Conservation (phyloP, 1,140 invertebrate species). For the Agrypnia vestita region DNA sequence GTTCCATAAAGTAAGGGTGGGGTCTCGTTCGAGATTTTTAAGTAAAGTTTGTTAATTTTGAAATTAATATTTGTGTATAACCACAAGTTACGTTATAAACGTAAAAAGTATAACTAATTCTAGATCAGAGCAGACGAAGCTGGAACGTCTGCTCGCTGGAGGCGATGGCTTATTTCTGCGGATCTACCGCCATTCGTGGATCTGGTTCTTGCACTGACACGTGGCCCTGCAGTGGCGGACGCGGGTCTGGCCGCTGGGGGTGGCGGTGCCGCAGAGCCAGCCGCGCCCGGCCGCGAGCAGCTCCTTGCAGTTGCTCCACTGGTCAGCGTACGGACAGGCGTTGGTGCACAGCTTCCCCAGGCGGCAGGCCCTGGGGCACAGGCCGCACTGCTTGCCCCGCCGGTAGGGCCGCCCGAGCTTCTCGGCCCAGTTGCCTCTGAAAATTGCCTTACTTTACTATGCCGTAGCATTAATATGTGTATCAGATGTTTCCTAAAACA, state of each 20-base stretch:
- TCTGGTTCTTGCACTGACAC: constrained; percentile 77
- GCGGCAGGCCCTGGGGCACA: constrained; percentile 79
- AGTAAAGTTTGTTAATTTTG: no score
- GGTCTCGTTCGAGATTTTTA: no score
- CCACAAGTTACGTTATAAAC: no score
- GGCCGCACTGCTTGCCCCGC: constrained; percentile 76
- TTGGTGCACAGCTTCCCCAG: constrained; percentile 80
- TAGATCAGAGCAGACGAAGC: no score
- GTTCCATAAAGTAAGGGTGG: no score
- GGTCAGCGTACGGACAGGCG: constrained; percentile 79
- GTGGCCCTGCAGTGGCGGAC: constrained; percentile 80
- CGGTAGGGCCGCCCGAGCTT: constrained; percentile 79
- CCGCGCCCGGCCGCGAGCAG: constrained; percentile 74
- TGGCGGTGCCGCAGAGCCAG: constrained; percentile 78
- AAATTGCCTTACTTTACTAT: constrained; percentile 60
- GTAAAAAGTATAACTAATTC: no score
- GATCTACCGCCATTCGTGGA: constrained; percentile 64
- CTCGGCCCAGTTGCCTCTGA: constrained; percentile 81
- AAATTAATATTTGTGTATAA: no score
- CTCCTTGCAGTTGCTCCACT: constrained; percentile 83
- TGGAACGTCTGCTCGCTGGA: no score
- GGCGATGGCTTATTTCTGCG: no score
- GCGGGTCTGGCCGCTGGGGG: constrained; percentile 73
- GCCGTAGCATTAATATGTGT: no score
- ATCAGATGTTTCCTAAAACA: no score